Percentiles rank a stretch among this genome's conserved stretches.
Evolutionary conservation across 2,888 invertebrate genomes (phyloP).

Genomic region (Pantelozetes paolii): DNA sequence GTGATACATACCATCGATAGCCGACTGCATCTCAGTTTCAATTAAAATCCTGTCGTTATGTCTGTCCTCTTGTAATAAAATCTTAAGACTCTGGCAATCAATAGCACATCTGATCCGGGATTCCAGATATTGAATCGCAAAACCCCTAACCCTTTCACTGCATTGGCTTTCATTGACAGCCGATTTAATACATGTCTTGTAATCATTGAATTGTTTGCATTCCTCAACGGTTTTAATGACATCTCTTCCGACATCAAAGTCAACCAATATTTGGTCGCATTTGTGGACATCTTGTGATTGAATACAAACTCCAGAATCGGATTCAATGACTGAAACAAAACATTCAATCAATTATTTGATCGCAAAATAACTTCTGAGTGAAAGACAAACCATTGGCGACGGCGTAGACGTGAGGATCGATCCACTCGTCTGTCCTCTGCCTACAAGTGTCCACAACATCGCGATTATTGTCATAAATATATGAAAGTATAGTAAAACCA

Average conservation of each 20-base stretch:
- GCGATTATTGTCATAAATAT: slow-evolving; percentile 21
- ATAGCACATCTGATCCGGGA: slow-evolving; percentile 1
- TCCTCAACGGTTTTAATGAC: background rate
- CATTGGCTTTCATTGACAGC: background rate
- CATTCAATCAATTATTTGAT: background rate
- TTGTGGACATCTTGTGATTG: background rate
- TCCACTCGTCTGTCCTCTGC: background rate
- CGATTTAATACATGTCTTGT: background rate
- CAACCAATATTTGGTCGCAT: slow-evolving; percentile 8
- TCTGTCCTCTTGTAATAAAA: background rate
- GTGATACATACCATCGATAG: background rate
- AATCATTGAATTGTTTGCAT: background rate
- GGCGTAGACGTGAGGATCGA: background rate
- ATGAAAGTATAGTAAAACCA: slow-evolving; percentile 7
- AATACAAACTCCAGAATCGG: slow-evolving; percentile 1
- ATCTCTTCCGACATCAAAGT: slow-evolving; percentile 26
- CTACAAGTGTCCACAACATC: slow-evolving; percentile 15
- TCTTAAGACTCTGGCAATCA: background rate
- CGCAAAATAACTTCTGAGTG: background rate
- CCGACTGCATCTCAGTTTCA: slow-evolving; percentile 15
- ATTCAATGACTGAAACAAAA: background rate
- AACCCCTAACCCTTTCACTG: background rate
- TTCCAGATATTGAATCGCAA: background rate
- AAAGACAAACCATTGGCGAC: background rate
- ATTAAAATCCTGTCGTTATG: background rate